These are phyloP conservation scores for Drosophila pruinosa DNA, from an alignment of 1,140 invertebrate genomes.

Conservation along the genomic window DNA sequence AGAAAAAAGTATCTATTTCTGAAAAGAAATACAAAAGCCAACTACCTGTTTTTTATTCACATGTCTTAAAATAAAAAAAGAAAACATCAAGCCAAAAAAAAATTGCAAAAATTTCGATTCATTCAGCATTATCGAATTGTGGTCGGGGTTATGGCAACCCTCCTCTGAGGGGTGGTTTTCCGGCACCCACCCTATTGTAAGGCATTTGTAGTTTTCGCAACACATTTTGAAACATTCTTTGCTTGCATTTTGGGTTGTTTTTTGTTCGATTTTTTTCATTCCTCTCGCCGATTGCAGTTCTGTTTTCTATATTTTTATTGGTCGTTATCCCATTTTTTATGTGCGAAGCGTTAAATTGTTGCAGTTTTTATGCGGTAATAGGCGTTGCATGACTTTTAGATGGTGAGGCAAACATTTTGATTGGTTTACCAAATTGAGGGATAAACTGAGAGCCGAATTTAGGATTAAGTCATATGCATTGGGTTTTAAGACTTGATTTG, in stretches of 20 bases:
- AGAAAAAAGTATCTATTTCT: constrained; percentile 71
- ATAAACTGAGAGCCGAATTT: neutral
- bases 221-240: constrained; percentile 33
- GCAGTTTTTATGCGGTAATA: constrained; percentile 47
- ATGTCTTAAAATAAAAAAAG: constrained; percentile 28
- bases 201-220: constrained; percentile 37
- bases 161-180: constrained; percentile 60
- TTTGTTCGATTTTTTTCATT: constrained; percentile 30
- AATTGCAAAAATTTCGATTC: constrained; percentile 42
- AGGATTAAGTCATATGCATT: no score
- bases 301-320: constrained; percentile 66
- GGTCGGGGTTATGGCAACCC: constrained; percentile 53
- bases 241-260: constrained; percentile 24
- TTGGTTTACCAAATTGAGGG: constrained; percentile 41
- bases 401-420: constrained; percentile 47
- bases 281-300: neutral
- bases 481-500: neutral
- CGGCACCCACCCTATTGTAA: constrained; percentile 45
- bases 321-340: constrained; percentile 63
- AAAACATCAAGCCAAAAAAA: neutral
- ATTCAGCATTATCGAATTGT: constrained; percentile 57
- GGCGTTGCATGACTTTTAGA: constrained; percentile 65
- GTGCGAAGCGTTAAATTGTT: constrained; percentile 53
- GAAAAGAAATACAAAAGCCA: constrained; percentile 23
- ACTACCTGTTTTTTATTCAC: constrained; percentile 75